Conservation (phyloP, 2,113 vertebrate species). For the Telmatochromis bifrenatus region DNA sequence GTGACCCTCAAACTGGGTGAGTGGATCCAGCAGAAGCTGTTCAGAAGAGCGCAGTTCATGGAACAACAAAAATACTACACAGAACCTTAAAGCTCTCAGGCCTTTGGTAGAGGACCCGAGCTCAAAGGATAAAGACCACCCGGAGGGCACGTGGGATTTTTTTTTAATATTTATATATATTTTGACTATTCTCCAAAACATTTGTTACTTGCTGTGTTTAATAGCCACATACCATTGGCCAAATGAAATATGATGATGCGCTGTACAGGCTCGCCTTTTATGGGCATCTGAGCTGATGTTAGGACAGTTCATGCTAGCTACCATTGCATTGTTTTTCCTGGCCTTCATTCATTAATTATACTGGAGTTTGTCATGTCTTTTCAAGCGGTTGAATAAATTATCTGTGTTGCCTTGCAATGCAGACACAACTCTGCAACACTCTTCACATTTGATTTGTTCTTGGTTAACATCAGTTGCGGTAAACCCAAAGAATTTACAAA, state of each 20-base stretch:
- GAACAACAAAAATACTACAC: neutral
- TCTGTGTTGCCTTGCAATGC: neutral
- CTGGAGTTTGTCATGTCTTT: neutral
- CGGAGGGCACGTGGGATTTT: neutral
- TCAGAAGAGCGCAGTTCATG: neutral
- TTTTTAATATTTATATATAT: neutral
- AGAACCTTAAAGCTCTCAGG: neutral
- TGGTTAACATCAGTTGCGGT: neutral
- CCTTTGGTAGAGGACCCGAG: neutral
- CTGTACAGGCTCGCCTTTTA: neutral
- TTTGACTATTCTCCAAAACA: neutral
- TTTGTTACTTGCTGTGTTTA: neutral
- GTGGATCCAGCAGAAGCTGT: neutral
- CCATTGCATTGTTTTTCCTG: neutral
- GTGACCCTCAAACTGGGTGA: neutral
- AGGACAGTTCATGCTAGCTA: neutral
- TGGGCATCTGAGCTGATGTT: neutral
- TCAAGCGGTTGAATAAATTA: neutral
- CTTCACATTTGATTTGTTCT: neutral
- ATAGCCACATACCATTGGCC: neutral
- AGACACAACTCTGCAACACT: neutral
- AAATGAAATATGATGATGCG: neutral
- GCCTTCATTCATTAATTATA: neutral
- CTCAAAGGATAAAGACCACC: neutral
- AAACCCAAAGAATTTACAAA: neutral